Conservation (phyloP, 2,888 invertebrate species). For the Oscheius sp. region DNA sequence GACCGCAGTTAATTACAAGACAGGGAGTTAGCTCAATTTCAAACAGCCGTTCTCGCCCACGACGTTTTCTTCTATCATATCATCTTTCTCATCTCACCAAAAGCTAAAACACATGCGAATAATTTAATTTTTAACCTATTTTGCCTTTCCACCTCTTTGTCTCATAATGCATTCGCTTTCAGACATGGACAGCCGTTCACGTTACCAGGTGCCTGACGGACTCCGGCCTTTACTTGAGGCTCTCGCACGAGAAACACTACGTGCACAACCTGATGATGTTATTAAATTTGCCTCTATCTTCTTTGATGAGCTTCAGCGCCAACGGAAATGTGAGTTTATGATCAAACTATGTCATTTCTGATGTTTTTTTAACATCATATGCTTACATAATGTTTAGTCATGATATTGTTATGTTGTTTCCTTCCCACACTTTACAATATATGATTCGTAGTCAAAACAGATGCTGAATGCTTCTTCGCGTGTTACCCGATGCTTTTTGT, state of each 20-base stretch:
- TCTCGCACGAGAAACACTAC: slow-evolving; percentile 50
- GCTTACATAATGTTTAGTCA: no score
- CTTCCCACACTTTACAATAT: no score
- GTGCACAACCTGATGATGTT: slow-evolving; percentile 63
- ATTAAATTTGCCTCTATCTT: slow-evolving; percentile 61
- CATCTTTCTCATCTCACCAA: slow-evolving; percentile 22
- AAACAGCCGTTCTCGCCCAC: background rate
- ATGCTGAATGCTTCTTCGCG: no score
- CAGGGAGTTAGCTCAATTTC: slow-evolving; percentile 20
- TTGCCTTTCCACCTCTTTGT: background rate
- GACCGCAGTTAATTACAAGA: slow-evolving; percentile 23
- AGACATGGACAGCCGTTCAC: slow-evolving; percentile 33
- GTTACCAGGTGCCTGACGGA: slow-evolving; percentile 63
- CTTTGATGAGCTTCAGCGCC: slow-evolving; percentile 62
- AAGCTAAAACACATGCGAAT: slow-evolving; percentile 7
- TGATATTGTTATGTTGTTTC: no score
- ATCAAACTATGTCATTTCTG: background rate
- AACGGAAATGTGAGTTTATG: slow-evolving; percentile 52
- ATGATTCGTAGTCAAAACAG: no score
- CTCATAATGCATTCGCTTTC: background rate
- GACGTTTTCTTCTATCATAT: background rate
- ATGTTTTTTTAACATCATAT: no score
- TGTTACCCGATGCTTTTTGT: no score
- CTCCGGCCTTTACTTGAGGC: slow-evolving; percentile 66
- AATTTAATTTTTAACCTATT: background rate